Evolutionary conservation across 1,140 invertebrate genomes (phyloP), one percentile per base, ranked within the genome.

Genomic region (Saccostrea glomerata): DNA sequence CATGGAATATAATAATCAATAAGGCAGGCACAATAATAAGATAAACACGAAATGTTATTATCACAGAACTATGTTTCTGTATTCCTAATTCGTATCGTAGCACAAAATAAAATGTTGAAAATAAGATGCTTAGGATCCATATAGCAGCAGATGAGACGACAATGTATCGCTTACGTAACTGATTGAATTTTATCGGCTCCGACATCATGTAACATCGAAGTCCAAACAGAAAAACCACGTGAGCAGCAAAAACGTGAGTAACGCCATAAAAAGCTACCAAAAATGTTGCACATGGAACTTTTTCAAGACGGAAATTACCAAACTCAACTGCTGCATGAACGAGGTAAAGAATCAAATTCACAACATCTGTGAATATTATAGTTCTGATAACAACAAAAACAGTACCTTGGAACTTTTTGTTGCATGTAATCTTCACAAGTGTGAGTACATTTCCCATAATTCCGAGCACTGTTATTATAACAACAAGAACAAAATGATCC

Each of bases 351-450:
- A 23, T 6, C 23, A 73, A 12, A 30, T 73, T 73, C 66, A 73
- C 66, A 13, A 73, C 12, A 73, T 73, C 66, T 23, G 66, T 73
- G 23, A 73, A 73, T 73, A 73, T 73, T 3, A 73, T 73, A 23
- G 66, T 30, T 23, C 23, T 23, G 0, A 73, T 73, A 12, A 73
- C 66, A 73, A 25, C 13, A 73, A 73, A 73, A 7, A 73, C 66
- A 25, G 66, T 73, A 13, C 66, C n/a, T 25, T 73, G 66, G 12
- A 25, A 73, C 25, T n/a, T 9, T 7, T 73, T 73, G 66, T 73
- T 13, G 23, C 23, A 73, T 23, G 25, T 23, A 23, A 73, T 25
- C 25, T 73, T 73, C 23, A 30, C 23, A 13, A 73, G 23, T 13
- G 66, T 73, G 66, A 73, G n/a, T 13, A 73, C 20, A 73, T 73